These are phyloP conservation scores for Belgica antarctica DNA, from an alignment of 2,888 invertebrate genomes.

Conservation along the genomic window DNA sequence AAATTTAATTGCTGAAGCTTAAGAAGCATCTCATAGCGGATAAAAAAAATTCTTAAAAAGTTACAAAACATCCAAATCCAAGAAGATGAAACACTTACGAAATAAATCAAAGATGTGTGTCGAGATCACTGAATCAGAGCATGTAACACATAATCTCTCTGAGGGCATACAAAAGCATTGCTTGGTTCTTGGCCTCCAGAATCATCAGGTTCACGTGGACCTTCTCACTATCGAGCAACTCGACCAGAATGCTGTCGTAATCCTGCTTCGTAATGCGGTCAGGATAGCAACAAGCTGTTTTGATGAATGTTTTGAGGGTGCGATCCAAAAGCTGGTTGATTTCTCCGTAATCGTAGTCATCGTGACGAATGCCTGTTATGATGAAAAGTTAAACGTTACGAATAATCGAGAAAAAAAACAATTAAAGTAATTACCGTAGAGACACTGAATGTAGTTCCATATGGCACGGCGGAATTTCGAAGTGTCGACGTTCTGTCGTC, in stretches of 20 bases:
- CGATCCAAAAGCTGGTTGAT: conserved; percentile 78
- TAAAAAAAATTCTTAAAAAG: too few species aligned
- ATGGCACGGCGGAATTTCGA: conserved; percentile 80
- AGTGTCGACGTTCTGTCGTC: conserved; percentile 77
- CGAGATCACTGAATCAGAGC: not conserved
- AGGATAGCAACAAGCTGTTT: conserved; percentile 81
- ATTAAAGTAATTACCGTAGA: conserved; percentile 60
- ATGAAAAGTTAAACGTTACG: not conserved
- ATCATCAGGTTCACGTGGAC: conserved; percentile 84
- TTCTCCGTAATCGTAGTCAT: conserved; percentile 86
- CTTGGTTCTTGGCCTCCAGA: conserved; percentile 81
- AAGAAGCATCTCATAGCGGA: not conserved
- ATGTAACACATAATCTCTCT: conserved; percentile 57
- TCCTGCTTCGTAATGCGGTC: conserved; percentile 77
- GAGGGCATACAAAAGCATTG: conserved; percentile 78
- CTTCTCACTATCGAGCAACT: conserved; percentile 84
- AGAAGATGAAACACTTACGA: too few species aligned
- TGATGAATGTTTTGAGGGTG: conserved; percentile 78
- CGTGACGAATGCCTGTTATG: conserved; percentile 65
- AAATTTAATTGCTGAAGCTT: not conserved
- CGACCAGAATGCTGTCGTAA: conserved; percentile 75
- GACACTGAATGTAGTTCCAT: conserved; percentile 88
- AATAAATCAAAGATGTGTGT: too few species aligned
- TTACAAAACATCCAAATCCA: too few species aligned
- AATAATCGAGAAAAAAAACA: not conserved